A percentile compares a stretch with the other conserved stretches of the same genome.
Conservation (phyloP, 1,140 invertebrate species). For the Pseudomyrmex gracilis region DNA sequence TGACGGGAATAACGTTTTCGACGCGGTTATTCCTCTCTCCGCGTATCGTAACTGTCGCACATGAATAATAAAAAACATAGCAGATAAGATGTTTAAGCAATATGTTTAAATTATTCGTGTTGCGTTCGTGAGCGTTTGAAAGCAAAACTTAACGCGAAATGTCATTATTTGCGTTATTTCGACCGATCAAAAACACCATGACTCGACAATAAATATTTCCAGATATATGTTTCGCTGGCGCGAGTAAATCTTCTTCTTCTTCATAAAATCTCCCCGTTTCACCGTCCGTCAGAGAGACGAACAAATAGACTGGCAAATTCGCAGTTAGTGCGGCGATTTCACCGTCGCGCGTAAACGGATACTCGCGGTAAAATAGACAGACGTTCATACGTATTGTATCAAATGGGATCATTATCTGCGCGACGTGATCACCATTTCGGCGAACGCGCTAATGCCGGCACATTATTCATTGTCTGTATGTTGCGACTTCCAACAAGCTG, state of each 20-base stretch:
- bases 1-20: neutral
- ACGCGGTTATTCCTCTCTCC: neutral
- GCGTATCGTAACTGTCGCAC: too few species aligned
- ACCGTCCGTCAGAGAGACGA: neutral
- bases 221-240: neutral
- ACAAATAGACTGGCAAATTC: constrained; percentile 14
- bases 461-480: constrained; percentile 48
- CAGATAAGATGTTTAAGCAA: too few species aligned
- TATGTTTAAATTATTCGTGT: too few species aligned
- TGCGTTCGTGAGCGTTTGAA: too few species aligned
- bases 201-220: neutral
- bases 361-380: constrained; percentile 55
- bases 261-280: neutral
- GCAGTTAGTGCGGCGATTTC: constrained; percentile 28
- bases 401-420: constrained; percentile 56
- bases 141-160: too few species aligned
- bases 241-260: too few species aligned
- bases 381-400: constrained; percentile 52
- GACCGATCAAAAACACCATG: too few species aligned
- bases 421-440: constrained; percentile 49
- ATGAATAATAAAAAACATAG: too few species aligned
- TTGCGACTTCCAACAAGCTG: constrained; percentile 24
- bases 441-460: constrained; percentile 37
- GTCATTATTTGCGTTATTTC: too few species aligned
- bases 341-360: constrained; percentile 58